Conservation (phyloP, 2,797 vertebrate species). For the Vireo griseus region DNA sequence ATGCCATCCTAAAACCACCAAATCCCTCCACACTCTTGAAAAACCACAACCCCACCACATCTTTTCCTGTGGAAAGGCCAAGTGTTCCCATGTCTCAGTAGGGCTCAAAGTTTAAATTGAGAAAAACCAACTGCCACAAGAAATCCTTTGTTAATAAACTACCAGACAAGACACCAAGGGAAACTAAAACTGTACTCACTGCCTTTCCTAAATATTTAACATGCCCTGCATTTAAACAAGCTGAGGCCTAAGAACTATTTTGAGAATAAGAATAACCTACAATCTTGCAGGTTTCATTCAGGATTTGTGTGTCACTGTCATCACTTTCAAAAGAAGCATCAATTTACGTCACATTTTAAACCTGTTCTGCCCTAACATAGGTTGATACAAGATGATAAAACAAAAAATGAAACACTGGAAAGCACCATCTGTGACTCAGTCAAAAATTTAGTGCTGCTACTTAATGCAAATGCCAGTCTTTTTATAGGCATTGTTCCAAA, state of each 20-base stretch:
- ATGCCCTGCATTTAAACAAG: neutral
- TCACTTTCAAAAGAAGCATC: neutral
- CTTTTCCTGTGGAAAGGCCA: neutral
- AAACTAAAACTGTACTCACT: neutral
- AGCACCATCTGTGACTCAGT: neutral
- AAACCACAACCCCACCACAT: neutral
- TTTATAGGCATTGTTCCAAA: slow-evolving; percentile 16
- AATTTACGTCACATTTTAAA: neutral
- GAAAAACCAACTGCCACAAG: neutral
- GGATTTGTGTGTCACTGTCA: neutral
- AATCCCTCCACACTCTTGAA: neutral
- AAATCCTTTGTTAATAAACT: neutral
- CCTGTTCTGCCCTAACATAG: neutral
- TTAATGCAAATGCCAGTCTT: slow-evolving; percentile 10
- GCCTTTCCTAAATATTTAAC: neutral
- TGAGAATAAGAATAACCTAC: neutral
- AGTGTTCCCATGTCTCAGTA: neutral
- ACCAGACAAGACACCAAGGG: neutral
- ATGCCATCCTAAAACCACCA: neutral
- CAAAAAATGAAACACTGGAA: neutral
- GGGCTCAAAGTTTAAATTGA: neutral
- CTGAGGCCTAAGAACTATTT: neutral
- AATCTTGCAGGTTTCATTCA: neutral
- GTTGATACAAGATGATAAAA: neutral
- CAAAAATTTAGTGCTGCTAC: neutral